Base-by-base conservation (phyloP, 2,888 invertebrate genomes). In the Diploptera punctata region DNA sequence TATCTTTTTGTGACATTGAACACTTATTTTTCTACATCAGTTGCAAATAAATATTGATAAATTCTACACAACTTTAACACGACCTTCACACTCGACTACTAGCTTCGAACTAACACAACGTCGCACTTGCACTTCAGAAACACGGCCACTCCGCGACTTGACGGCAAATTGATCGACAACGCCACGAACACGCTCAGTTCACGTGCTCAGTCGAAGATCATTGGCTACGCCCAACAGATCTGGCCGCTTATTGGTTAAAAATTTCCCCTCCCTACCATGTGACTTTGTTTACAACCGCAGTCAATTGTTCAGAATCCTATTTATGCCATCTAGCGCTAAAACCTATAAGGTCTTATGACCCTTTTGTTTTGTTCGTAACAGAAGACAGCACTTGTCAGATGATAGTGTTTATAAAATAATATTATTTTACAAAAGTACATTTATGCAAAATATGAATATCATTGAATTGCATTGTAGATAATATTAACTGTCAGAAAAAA, bases 1-100 rank as follows among this genome's bases (percentile, higher is more conserved):
- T 94, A 86, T 96, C 95, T 69, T 80, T 77, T 76, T 81, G 80
- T 77, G 81, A 79, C 82, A 82, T 82, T 67, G 49, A 62, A 62
- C 3, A 31, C 61, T 10, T 62, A 26, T 62, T 7, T 57, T 57
- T 29, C 57, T 29, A 57, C 57, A 57, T 57, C 29, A 29, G n/a
- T n/a, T 31, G 29, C 33, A 29, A 18, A 13, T 24, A 24, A 52
- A 24, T 49, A 24, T 1, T 21, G 0, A 1, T 9, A 24, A 1
- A 29, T 13, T 29, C 16, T 5, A 16, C 16, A 0, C 1, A 57
- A 57, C 13, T 0, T 19, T 31, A 33, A 21, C 31, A 31, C 57
- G 1, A 57, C 57, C 31, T 57, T 31, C 21, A 0, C 29, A 57
- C 57, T 57, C 29, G 3, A 29, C 4, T 3, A 31, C 57, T 1